Conservation (phyloP, 2,113 vertebrate species). For the Halcyon senegalensis region DNA sequence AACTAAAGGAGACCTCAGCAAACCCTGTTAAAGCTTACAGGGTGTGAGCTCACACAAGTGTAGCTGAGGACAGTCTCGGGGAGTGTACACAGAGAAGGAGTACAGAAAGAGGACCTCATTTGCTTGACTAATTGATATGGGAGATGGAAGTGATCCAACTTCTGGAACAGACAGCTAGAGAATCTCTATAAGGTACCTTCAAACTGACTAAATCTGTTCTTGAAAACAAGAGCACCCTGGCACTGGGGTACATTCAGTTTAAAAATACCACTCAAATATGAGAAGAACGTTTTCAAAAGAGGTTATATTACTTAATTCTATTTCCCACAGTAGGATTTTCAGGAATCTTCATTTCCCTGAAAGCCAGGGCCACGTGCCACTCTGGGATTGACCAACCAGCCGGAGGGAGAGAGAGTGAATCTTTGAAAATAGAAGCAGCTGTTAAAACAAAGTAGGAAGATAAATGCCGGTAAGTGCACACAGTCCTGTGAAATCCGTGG, state of each 20-base stretch:
- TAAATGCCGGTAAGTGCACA: neutral
- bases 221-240: neutral
- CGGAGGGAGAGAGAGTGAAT: neutral
- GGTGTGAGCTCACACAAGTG: neutral
- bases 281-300: neutral
- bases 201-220: neutral
- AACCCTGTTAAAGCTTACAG: neutral
- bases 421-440: neutral
- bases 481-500: neutral
- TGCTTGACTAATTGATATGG: neutral
- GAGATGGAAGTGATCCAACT: neutral
- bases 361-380: accelerated
- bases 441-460: neutral
- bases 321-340: neutral
- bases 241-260: neutral
- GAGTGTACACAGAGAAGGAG: neutral
- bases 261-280: neutral
- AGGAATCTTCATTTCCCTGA: neutral
- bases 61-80: neutral
- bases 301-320: neutral
- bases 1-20: neutral
- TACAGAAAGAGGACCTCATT: neutral
- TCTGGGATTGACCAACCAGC: neutral
- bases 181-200: neutral
- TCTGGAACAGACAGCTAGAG: neutral